A percentile compares a stretch with the other conserved stretches of the same genome.
Evolutionary conservation across 2,797 vertebrate species (phyloP).

Genomic region (Sebastiscus albofasciatus): DNA sequence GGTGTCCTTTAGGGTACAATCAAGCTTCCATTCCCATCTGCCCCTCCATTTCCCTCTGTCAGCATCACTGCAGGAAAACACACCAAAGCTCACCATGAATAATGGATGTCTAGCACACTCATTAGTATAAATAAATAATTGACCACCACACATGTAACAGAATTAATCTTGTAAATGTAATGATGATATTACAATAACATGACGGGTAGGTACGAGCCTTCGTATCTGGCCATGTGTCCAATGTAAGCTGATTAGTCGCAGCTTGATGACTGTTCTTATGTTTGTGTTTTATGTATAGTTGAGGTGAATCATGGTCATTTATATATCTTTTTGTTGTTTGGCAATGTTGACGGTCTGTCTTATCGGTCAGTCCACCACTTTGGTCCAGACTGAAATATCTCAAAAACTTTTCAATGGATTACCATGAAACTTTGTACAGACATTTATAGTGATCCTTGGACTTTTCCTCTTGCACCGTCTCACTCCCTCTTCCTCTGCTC

Average conservation of each 20-base stretch:
- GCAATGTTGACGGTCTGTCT: neutral
- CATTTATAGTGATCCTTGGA: no score
- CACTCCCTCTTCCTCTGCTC: no score
- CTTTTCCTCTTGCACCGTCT: no score
- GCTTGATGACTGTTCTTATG: slow-evolving; percentile 18
- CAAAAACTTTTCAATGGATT: no score
- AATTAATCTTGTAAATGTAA: slow-evolving; percentile 55
- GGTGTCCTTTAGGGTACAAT: slow-evolving; percentile 50
- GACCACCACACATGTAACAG: slow-evolving; percentile 40
- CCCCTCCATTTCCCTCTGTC: slow-evolving; percentile 45
- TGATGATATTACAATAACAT: slow-evolving; percentile 50
- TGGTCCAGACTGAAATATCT: neutral
- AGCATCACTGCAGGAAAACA: slow-evolving; percentile 58
- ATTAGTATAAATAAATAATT: slow-evolving; percentile 75
- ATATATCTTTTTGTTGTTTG: neutral
- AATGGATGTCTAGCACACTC: slow-evolving; percentile 52
- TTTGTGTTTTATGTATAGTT: neutral
- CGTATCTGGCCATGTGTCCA: slow-evolving; percentile 2
- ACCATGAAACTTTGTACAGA: no score
- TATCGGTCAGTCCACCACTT: neutral
- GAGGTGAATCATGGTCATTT: neutral
- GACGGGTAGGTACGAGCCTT: slow-evolving; percentile 3
- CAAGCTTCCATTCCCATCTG: slow-evolving; percentile 44
- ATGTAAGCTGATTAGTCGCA: slow-evolving; percentile 29
- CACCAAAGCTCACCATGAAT: slow-evolving; percentile 59